Base-by-base conservation (phyloP, 1,140 invertebrate species). In the Caenorhabditis brenneri region DNA sequence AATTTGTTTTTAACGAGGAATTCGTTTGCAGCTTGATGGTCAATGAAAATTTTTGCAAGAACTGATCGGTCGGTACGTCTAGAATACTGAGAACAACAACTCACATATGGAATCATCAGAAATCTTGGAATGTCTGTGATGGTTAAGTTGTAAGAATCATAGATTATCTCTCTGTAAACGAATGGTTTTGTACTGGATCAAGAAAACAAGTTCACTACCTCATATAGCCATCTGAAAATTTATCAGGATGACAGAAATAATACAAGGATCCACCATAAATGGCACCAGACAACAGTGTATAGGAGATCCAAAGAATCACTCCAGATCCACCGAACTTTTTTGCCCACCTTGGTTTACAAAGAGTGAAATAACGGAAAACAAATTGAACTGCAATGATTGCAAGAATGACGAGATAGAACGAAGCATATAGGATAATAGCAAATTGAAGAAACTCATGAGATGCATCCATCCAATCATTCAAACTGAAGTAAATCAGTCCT, bases 331-430 rank as follows among this genome's bases (percentile, higher is more conserved):
- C 58, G 31, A 65, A 65, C 58, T 65, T 65, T 33, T 19, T 33
- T 7, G 58, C 12, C 5, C 24, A n/a, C 33, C 36, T 33, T 36
- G 58, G 58, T 36, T 19, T 33, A 24, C 58, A 65, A 7, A 65
- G 58, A 36, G 58, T 65, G 58, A 33, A 65, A 36, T 65, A 65
- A 33, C 58, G 58, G 19, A 65, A 65, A 65, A 36, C 10, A 19
- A 65, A 65, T 19, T 65, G 58, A 36, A 65, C 58, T n/a, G 58
- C 58, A 65, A 65, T 65, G 19, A 65, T 65, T 36, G 58, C 29
- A 1, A 65, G 16, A 19, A 65, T 65, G 19, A 65, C 16, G 3
- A 65, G 6, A 19, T 65, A 65, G 16, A 65, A 65, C 9, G 29
- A 16, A 0, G 58, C 58, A 36, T 33, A 65, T 7, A 65, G 15